Percentiles rank a stretch among this genome's conserved stretches.
These are phyloP conservation scores for Phrynocephalus versicolor DNA, from an alignment of 2,113 vertebrate species.

Conservation along the genomic window DNA sequence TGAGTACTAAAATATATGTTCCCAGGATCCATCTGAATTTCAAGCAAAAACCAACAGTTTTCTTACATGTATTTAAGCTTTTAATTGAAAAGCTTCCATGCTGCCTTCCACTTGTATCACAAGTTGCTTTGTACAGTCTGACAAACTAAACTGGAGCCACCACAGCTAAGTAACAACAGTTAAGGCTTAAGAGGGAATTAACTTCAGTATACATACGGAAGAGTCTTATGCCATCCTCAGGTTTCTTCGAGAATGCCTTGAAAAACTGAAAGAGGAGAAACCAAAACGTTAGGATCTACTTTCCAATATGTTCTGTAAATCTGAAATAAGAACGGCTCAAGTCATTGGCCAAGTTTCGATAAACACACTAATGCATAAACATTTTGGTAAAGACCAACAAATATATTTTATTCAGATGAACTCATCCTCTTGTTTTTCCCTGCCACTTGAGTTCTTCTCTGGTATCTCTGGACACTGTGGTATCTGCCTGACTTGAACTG, in stretches of 20 bases:
- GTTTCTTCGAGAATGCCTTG: constrained; percentile 78
- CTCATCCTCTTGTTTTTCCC: background rate
- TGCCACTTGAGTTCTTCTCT: too few relatives aligned
- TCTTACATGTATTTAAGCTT: too few relatives aligned
- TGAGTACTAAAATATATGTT: background rate
- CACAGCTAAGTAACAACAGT: rapidly evolving
- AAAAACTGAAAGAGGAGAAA: constrained; percentile 81
- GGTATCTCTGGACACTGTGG: background rate
- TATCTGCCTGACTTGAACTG: background rate
- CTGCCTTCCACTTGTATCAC: too few relatives aligned
- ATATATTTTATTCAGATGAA: background rate
- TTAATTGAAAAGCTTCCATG: too few relatives aligned
- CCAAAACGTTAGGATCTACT: background rate
- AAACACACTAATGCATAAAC: background rate
- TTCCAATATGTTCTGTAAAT: background rate
- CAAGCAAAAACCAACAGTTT: background rate
- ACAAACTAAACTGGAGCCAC: background rate
- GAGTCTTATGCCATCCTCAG: constrained; percentile 67
- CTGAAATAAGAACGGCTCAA: background rate
- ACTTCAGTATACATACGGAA: constrained; percentile 74
- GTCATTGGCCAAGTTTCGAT: too few relatives aligned
- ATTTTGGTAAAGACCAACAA: background rate
- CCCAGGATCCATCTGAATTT: background rate
- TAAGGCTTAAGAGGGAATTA: background rate
- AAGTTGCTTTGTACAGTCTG: too few relatives aligned